These are phyloP conservation scores for Phrynocephalus versicolor DNA, from an alignment of 2,113 vertebrate species.

Conservation along the genomic window DNA sequence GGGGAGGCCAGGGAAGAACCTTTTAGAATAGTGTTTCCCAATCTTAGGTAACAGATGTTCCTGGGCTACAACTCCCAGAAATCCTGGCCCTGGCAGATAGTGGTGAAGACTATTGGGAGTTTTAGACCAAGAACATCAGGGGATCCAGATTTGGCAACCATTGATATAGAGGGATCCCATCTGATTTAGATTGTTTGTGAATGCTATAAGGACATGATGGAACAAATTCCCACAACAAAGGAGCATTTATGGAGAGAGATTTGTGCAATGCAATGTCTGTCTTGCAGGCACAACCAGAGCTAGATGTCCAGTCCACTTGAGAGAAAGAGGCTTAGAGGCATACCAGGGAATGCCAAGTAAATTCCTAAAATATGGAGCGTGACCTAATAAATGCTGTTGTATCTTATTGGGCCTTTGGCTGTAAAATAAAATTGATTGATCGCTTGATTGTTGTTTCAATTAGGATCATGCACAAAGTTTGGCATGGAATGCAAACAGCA, in stretches of 20 bases:
- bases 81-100: too few relatives aligned
- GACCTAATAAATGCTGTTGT: background rate
- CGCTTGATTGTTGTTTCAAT: conserved; percentile 19
- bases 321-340: background rate
- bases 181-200: background rate
- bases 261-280: background rate
- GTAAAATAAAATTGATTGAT: too few relatives aligned
- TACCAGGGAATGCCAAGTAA: background rate
- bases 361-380: background rate
- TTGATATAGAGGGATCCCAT: background rate
- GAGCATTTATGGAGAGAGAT: background rate
- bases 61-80: too few relatives aligned
- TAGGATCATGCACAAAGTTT: conserved; percentile 14
- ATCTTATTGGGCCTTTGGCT: too few relatives aligned
- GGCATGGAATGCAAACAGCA: background rate
- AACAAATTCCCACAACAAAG: background rate
- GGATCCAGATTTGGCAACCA: too few relatives aligned
- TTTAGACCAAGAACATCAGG: too few relatives aligned
- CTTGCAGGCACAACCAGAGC: background rate
- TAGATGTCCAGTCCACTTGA: conserved; percentile 1
- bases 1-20: too few relatives aligned
- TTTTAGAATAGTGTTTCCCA: too few relatives aligned
- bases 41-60: too few relatives aligned
- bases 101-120: too few relatives aligned
- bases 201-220: background rate